Percentiles rank a stretch among this genome's conserved stretches.
phyloP scores from a whole-genome alignment of 2,113 vertebrate genomes.

The Otus sunia region DNA sequence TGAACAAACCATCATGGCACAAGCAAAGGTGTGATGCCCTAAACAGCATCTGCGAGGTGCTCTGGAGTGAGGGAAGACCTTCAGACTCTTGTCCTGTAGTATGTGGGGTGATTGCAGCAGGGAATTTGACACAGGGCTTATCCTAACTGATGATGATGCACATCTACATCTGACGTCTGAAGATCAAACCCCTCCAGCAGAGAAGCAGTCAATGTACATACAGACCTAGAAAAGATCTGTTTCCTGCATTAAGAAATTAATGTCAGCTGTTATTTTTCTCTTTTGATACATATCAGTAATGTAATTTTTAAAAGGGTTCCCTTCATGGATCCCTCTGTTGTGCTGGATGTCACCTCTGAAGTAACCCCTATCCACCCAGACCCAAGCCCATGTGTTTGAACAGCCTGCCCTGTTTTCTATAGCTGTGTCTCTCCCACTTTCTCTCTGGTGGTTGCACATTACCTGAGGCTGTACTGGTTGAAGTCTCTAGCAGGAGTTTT shows the following conservation, averaged over 20 bases:
- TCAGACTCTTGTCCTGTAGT: not conserved
- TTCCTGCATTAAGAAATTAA: not conserved
- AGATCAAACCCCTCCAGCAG: not conserved
- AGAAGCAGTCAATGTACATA: not conserved
- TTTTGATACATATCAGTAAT: not conserved
- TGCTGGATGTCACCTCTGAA: not conserved
- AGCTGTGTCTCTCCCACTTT: not conserved
- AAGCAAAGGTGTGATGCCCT: not conserved
- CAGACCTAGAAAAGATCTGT: not conserved
- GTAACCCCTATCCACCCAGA: not conserved
- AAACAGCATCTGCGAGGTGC: not conserved
- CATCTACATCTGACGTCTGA: not conserved
- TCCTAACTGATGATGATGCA: fast-evolving
- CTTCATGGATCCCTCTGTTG: not conserved
- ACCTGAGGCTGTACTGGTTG: constrained; percentile 18
- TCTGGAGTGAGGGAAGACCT: not conserved
- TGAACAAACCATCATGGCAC: not conserved
- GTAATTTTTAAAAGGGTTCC: not conserved
- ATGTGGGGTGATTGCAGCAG: not conserved
- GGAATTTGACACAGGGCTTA: not conserved
- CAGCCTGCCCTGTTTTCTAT: not conserved
- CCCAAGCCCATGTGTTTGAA: not conserved
- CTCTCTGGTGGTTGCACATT: not conserved
- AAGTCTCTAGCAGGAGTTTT: constrained; percentile 12
- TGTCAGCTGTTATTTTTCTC: not conserved